Conservation (phyloP, 1,140 invertebrate species). For the Sarcophaga peregrina region DNA sequence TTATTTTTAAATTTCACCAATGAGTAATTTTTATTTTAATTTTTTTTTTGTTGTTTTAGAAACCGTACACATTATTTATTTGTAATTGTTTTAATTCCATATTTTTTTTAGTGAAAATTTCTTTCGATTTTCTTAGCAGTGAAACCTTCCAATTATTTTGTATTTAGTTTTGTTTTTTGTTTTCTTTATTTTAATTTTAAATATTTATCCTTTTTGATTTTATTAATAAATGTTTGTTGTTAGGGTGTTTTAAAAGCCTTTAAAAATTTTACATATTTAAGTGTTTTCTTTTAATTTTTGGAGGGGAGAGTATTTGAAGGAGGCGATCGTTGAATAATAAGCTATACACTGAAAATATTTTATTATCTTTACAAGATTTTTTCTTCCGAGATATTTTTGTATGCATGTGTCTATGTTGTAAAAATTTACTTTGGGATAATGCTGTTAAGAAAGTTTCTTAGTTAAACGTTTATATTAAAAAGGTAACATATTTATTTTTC, state of each 20-base stretch:
- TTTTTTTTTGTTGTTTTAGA: neutral
- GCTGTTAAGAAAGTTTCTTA: neutral
- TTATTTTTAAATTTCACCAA: neutral
- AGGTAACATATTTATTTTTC: too few species aligned
- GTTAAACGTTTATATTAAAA: neutral
- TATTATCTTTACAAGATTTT: constrained; percentile 18
- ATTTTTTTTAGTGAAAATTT: constrained; percentile 6
- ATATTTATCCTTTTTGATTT: neutral
- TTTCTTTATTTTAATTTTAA: neutral
- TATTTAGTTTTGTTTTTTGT: neutral
- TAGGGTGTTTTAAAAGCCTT: neutral
- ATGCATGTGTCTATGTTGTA: neutral
- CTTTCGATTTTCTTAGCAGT: constrained; percentile 31
- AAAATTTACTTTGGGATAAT: constrained; percentile 26
- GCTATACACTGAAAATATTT: constrained; percentile 1
- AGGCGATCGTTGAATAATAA: neutral
- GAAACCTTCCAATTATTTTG: constrained; percentile 37
- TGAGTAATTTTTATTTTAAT: neutral
- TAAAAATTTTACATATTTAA: neutral
- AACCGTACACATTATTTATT: constrained; percentile 31
- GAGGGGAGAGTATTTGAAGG: neutral
- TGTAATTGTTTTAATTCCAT: neutral
- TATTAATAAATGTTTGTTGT: constrained; percentile 4
- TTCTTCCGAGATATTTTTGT: neutral
- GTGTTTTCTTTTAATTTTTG: neutral